Conservation (phyloP, 2,797 vertebrate species). For the Sorex maritimensis region DNA sequence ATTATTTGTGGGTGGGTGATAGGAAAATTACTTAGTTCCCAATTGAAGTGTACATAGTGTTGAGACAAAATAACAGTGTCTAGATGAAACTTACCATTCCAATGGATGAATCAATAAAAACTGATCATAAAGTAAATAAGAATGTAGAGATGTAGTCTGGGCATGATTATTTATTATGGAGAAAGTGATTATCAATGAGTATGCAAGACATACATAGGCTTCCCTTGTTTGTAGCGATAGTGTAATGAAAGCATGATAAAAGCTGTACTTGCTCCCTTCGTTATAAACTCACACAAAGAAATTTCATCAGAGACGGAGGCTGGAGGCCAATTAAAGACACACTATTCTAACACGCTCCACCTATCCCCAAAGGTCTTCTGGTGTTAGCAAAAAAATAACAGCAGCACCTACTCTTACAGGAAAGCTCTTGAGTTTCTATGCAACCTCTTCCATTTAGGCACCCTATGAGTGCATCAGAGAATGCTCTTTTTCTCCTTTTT, state of each 20-base stretch:
- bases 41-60: background rate
- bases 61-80: slow-evolving; percentile 11
- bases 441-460: background rate
- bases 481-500: background rate
- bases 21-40: slow-evolving; percentile 9
- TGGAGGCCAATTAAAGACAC: background rate
- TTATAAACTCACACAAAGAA: background rate
- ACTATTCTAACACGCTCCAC: background rate
- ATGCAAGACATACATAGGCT: background rate
- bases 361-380: background rate
- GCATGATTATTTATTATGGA: background rate
- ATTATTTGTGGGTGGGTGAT: slow-evolving; percentile 8
- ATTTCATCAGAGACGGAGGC: background rate
- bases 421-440: background rate
- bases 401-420: background rate
- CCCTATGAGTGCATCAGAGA: background rate
- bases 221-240: background rate
- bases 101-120: slow-evolving; percentile 24
- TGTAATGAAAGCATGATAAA: background rate
- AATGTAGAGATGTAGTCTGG: slow-evolving; percentile 13
- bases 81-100: slow-evolving; percentile 22
- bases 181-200: slow-evolving; percentile 10
- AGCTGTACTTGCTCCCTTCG: background rate
- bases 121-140: slow-evolving; percentile 1
- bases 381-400: background rate